Evolutionary conservation across 2,797 vertebrate genomes (phyloP).

Genomic region (Macrochelys suwanniensis): DNA sequence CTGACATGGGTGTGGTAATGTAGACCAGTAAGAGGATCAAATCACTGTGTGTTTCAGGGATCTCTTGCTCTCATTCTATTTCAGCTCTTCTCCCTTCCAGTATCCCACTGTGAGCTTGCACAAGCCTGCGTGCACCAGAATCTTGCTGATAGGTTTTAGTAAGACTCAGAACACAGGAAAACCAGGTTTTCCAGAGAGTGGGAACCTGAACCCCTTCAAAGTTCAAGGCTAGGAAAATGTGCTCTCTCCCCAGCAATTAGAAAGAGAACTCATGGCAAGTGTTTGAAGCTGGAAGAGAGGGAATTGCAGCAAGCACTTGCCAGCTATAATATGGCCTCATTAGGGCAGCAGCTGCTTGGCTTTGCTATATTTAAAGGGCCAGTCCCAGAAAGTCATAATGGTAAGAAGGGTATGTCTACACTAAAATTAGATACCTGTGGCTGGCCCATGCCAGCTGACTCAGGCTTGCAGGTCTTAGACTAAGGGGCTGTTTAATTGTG

Average conservation of each 20-base stretch:
- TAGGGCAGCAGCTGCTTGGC: background rate
- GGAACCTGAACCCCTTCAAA: background rate
- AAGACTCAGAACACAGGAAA: background rate
- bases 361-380: background rate
- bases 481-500: background rate
- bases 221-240: background rate
- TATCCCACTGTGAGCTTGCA: background rate
- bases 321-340: background rate
- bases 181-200: background rate
- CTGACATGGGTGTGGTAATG: background rate
- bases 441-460: background rate
- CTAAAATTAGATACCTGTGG: background rate
- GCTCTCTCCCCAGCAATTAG: background rate
- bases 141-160: background rate
- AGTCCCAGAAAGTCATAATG: background rate
- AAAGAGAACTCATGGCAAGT: background rate
- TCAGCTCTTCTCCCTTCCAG: background rate
- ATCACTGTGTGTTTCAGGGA: fast-evolving
- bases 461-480: background rate
- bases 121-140: background rate
- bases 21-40: background rate
- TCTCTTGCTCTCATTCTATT: background rate
- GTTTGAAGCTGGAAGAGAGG: background rate
- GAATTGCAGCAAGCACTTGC: background rate
- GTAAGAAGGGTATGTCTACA: background rate